Conservation (phyloP, 2,113 vertebrate species). For the Seriola dumerili region DNA sequence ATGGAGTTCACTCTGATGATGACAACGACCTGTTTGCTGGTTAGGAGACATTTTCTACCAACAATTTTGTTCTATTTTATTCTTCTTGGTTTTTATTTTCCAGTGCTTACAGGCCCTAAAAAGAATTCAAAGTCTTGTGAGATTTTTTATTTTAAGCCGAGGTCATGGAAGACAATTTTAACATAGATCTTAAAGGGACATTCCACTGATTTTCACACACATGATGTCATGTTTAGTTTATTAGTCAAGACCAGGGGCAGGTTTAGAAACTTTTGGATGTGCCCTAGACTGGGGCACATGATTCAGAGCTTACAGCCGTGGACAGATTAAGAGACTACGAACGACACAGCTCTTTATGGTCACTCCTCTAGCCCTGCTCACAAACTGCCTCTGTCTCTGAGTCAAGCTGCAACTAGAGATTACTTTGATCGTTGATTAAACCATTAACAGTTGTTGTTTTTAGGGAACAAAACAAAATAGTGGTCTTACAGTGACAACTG, state of each 20-base stretch:
- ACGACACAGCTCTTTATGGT: background rate
- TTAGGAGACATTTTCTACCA: constrained; percentile 40
- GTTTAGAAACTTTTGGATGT: too few relatives aligned
- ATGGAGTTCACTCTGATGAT: constrained; percentile 90
- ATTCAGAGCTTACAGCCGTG: too few relatives aligned
- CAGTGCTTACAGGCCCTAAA: background rate
- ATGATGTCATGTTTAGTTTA: background rate
- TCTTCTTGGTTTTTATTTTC: background rate
- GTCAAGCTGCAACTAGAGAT: too few relatives aligned
- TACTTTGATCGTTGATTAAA: too few relatives aligned
- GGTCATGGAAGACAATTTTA: background rate
- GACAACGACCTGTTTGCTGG: constrained; percentile 94
- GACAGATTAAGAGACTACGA: too few relatives aligned
- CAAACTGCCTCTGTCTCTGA: too few relatives aligned
- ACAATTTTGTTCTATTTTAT: background rate
- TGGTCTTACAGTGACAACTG: too few relatives aligned
- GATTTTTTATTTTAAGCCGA: background rate
- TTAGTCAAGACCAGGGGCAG: background rate
- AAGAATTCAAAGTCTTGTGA: background rate
- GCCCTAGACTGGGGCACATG: too few relatives aligned
- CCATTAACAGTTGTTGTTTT: background rate
- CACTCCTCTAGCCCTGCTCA: background rate
- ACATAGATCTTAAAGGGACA: too few relatives aligned
- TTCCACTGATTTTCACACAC: too few relatives aligned
- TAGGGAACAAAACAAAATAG: background rate